Percentiles rank a stretch among this genome's conserved stretches.
phyloP scores from a whole-genome alignment of 2,888 invertebrate genomes.

The Drosophila eohydei region DNA sequence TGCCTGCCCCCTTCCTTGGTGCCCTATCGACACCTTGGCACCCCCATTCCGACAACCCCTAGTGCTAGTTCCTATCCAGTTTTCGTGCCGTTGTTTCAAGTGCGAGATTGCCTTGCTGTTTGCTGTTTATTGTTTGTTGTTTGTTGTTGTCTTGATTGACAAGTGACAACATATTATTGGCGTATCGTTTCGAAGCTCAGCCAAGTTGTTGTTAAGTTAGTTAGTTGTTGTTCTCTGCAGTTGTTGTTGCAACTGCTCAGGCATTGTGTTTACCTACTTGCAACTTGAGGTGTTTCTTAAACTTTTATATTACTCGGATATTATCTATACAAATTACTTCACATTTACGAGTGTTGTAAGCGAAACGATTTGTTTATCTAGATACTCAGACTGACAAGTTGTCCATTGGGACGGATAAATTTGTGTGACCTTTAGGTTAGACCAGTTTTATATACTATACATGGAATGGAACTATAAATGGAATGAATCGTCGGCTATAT shows the following conservation, averaged over 20 bases:
- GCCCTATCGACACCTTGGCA: conserved; percentile 23
- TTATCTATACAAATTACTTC: conserved; percentile 40
- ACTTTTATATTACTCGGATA: conserved; percentile 20
- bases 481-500: not conserved
- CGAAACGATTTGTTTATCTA: conserved; percentile 32
- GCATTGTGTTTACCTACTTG: conserved; percentile 56
- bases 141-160: conserved; percentile 71
- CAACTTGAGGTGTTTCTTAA: conserved; percentile 48
- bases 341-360: conserved; percentile 33
- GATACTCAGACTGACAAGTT: conserved; percentile 6
- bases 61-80: conserved; percentile 25
- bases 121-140: conserved; percentile 37
- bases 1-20: not conserved
- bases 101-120: conserved; percentile 40
- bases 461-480: no score
- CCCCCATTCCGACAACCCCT: conserved; percentile 19
- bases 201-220: conserved; percentile 37
- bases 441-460: not conserved
- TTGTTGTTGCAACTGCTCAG: conserved; percentile 31
- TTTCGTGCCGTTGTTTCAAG: conserved; percentile 57
- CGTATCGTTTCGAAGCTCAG: conserved; percentile 68
- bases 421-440: not conserved
- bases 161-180: conserved; percentile 81
- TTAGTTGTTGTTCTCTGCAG: conserved; percentile 25
- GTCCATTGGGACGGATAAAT: not conserved